Base-by-base conservation (phyloP, 2,888 invertebrate species). In the Synergus umbraculus region DNA sequence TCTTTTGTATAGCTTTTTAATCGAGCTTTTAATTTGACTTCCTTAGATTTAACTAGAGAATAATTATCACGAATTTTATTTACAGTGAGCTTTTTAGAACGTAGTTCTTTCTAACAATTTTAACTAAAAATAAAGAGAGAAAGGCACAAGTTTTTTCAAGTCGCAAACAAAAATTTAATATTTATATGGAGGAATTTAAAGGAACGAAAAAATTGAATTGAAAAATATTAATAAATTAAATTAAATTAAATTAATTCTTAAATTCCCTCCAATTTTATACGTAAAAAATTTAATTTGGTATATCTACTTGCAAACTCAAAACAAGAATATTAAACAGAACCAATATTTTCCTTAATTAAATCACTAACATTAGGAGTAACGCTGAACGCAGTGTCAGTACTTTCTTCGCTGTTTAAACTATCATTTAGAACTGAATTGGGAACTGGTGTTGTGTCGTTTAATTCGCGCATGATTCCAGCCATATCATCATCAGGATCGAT, bases 311-410 rank as follows among this genome's bases (percentile, higher is more conserved):
- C 22, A 58, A 54, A 58, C 4, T 85, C 78, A 82, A 12, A 69
- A 4, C 2, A 54, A 49, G 41, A 12, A 76, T 13, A 63, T 54
- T 79, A 87, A 78, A 86, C 86, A 54, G 86, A 89, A 79, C 88
- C 81, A 43, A 90, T 85, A 54, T 91, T 91, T 73, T 91, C 92
- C 66, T 86, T 91, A 29, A 22, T 12, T n/a, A 73, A 41, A 79
- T 91, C 91, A 69, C 91, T 92, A 85, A 90, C 89, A 69, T 92
- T 91, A 4, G 91, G 91, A 4, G 89, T 89, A 37, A 92, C 84
- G 85, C 92, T 92, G 64, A 91, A 91, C 1, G 92, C 92, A n/a
- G 92, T 92, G 63, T 92, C 92, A 3, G 92, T 92, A 79, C 92
- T 92, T 8, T 91, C 89, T 83, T 92, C 92, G 79, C 92, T 92